These are phyloP conservation scores for Linhomoeus sp. DNA, from an alignment of 2,888 invertebrate genomes.

Conservation along the genomic window DNA sequence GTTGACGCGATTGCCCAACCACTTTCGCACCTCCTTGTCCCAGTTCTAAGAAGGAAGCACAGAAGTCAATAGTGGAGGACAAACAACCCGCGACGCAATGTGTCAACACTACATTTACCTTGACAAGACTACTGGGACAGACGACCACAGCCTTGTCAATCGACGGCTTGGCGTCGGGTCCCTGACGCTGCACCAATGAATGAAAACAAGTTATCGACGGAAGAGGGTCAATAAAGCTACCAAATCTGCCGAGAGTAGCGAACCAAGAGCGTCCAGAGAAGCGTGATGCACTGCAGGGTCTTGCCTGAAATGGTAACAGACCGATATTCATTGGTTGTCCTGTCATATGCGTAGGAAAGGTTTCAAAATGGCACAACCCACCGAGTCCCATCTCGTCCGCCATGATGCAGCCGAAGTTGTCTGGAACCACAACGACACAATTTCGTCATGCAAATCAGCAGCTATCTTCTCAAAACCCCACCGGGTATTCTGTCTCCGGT, in stretches of 20 bases:
- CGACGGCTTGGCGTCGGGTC: slow-evolving; percentile 68
- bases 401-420: slow-evolving; percentile 88
- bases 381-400: slow-evolving; percentile 84
- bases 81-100: background rate
- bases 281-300: slow-evolving; percentile 85
- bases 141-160: slow-evolving; percentile 86
- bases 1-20: slow-evolving; percentile 61
- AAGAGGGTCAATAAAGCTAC: background rate
- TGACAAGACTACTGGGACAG: slow-evolving; percentile 86
- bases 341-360: no score
- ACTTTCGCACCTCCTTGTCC: slow-evolving; percentile 93
- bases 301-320: no score
- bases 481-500: slow-evolving; percentile 56
- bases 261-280: slow-evolving; percentile 72
- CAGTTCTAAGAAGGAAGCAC: slow-evolving; percentile 46
- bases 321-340: no score
- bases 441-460: no score
- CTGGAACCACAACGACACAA: no score
- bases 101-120: slow-evolving; percentile 32
- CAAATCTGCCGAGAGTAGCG: background rate
- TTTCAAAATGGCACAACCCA: no score
- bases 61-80: background rate
- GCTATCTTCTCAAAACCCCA: no score
- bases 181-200: slow-evolving; percentile 43
- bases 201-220: background rate